Conservation (phyloP, 1,140 invertebrate species). For the Plutomurus gul region DNA sequence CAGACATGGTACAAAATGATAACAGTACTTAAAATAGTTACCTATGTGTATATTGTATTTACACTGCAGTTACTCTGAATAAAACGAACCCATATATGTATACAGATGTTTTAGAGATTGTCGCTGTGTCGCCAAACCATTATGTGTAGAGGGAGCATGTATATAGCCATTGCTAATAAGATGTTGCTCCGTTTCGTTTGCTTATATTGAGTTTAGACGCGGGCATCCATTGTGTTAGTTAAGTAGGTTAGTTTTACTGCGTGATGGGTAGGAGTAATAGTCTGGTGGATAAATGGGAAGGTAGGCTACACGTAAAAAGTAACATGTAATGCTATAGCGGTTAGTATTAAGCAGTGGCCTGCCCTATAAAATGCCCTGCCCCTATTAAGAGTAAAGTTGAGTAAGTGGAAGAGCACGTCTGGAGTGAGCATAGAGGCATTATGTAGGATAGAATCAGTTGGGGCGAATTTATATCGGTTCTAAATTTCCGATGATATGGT, state of each 20-base stretch:
- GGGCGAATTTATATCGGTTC: constrained; percentile 30
- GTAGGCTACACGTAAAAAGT: not conserved
- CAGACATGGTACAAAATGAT: too few relatives aligned
- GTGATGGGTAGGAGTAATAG: not conserved
- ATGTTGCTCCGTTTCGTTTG: not conserved
- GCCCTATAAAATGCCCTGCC: not conserved
- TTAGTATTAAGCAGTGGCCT: not conserved
- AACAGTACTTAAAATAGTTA: too few relatives aligned
- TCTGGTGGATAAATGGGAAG: not conserved
- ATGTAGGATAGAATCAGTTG: constrained; percentile 15
- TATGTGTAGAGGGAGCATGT: too few relatives aligned
- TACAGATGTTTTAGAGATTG: not conserved
- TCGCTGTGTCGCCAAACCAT: not conserved
- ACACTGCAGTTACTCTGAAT: too few relatives aligned
- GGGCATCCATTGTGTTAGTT: too few relatives aligned
- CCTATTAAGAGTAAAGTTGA: not conserved
- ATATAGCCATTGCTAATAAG: too few relatives aligned
- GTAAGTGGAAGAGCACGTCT: not conserved
- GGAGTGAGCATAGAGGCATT: not conserved
- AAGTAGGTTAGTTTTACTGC: not conserved
- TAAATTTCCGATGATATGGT: constrained; percentile 31
- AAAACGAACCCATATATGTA: too few relatives aligned
- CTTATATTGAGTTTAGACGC: too few relatives aligned
- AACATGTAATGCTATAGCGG: too few relatives aligned
- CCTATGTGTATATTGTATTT: too few relatives aligned